phyloP scores from a whole-genome alignment of 2,888 invertebrate species.

The Terebella lapidaria region DNA sequence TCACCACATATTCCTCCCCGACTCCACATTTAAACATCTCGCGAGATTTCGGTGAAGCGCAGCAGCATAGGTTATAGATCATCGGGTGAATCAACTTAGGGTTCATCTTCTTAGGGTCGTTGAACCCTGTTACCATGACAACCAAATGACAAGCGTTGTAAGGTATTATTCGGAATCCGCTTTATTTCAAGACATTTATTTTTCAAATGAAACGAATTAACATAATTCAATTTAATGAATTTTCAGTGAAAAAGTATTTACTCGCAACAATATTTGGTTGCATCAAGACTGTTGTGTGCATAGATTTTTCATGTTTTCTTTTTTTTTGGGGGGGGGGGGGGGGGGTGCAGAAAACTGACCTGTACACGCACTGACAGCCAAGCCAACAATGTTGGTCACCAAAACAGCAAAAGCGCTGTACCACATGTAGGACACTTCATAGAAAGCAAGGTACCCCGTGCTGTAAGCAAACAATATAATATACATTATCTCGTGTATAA shows the following conservation, averaged over 20 bases:
- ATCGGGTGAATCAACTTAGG: neutral
- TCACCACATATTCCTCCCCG: neutral
- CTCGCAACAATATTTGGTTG: neutral
- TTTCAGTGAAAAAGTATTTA: too few relatives aligned
- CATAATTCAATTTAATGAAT: too few relatives aligned
- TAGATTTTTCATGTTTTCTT: too few relatives aligned
- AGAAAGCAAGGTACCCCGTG: conserved; percentile 16
- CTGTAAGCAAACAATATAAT: conserved; percentile 10
- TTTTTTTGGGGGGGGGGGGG: too few relatives aligned
- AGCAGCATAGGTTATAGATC: neutral
- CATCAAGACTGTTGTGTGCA: too few relatives aligned
- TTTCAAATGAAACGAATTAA: too few relatives aligned
- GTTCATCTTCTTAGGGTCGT: neutral
- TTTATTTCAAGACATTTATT: too few relatives aligned
- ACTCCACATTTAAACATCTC: neutral
- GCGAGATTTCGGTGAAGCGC: neutral
- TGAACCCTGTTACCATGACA: neutral
- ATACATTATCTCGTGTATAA: too few relatives aligned
- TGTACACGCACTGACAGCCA: conserved; percentile 24
- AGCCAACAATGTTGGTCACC: conserved; percentile 15
- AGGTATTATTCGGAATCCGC: too few relatives aligned
- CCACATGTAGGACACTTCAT: conserved; percentile 28
- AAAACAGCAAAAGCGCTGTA: conserved; percentile 22
- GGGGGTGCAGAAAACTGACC: too few relatives aligned
- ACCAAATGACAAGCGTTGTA: neutral